Evolutionary conservation across 2,797 vertebrate species (phyloP).

Genomic region (Lerista edwardsae): DNA sequence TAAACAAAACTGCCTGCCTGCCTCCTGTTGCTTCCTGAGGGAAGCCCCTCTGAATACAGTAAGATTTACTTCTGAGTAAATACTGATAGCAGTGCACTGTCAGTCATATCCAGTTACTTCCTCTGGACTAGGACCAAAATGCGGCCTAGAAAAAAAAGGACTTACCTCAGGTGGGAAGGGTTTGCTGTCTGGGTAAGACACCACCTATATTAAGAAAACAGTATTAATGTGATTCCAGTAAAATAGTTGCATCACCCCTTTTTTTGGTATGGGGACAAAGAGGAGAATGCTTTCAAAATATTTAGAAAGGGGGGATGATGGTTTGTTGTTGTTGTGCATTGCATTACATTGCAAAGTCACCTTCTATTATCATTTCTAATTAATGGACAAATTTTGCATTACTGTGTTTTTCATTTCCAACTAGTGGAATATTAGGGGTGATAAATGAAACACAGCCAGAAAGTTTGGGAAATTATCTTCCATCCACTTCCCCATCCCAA

Average conservation of each 20-base stretch:
- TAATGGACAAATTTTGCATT: not conserved
- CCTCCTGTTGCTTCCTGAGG: not conserved
- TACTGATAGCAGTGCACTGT: too few species aligned
- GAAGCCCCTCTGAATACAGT: too few species aligned
- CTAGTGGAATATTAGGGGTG: not conserved
- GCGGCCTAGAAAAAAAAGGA: not conserved
- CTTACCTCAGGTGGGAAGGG: constrained; percentile 30
- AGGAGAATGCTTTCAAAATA: not conserved
- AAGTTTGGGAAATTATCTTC: not conserved
- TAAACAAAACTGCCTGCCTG: not conserved
- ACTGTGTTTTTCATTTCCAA: not conserved
- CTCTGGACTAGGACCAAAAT: not conserved
- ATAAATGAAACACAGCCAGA: not conserved
- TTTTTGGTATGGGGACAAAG: too few species aligned
- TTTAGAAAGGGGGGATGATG: not conserved
- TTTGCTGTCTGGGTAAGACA: constrained; percentile 1
- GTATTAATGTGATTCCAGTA: not conserved
- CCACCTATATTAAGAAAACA: constrained; percentile 8
- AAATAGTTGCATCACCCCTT: too few species aligned
- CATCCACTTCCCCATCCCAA: not conserved
- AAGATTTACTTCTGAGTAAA: too few species aligned
- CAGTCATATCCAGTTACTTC: not conserved
- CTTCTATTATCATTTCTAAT: not conserved
- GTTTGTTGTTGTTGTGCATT: too few species aligned
- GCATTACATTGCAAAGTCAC: not conserved